Evolutionary conservation across 1,140 invertebrate genomes (phyloP).

Genomic region (Anadara kagoshimensis): DNA sequence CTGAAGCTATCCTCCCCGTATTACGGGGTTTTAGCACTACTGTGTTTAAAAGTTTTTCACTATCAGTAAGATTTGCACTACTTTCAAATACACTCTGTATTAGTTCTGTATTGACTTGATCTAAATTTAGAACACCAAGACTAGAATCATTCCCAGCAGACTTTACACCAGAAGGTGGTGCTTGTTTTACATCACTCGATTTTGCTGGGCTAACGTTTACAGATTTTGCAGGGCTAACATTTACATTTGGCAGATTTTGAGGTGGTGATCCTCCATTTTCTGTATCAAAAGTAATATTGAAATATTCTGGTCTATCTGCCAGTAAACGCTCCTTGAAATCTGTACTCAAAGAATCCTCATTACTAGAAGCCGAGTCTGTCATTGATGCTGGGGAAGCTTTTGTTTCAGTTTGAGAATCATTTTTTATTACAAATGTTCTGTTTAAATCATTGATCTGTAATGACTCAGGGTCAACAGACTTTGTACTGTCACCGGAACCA

Average conservation of each 20-base stretch:
- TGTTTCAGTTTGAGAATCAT: constrained; percentile 1
- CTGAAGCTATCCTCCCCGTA: constrained; percentile 28
- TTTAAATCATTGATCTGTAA: constrained; percentile 15
- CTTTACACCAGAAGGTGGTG: constrained; percentile 5
- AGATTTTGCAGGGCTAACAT: constrained; percentile 7
- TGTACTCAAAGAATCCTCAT: constrained; percentile 40
- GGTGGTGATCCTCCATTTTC: constrained; percentile 37
- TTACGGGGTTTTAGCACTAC: constrained; percentile 14
- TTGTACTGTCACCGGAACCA: constrained; percentile 1
- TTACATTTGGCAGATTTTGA: constrained; percentile 16
- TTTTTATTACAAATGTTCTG: constrained; percentile 20
- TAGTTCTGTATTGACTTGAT: constrained; percentile 37
- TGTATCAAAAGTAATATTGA: constrained; percentile 63
- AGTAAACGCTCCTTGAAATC: constrained; percentile 50
- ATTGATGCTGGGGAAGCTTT: not conserved
- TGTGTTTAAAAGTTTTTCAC: constrained; percentile 34
- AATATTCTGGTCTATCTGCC: constrained; percentile 56
- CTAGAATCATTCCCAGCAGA: constrained; percentile 33
- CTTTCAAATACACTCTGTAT: constrained; percentile 17
- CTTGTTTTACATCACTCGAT: constrained; percentile 7
- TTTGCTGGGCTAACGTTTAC: not conserved
- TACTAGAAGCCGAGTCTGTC: constrained; percentile 22
- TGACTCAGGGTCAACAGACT: not conserved
- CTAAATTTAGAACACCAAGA: constrained; percentile 47
- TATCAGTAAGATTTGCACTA: constrained; percentile 34